Base-by-base conservation (phyloP, 2,888 invertebrate species). In the Stenotaenia linearis region DNA sequence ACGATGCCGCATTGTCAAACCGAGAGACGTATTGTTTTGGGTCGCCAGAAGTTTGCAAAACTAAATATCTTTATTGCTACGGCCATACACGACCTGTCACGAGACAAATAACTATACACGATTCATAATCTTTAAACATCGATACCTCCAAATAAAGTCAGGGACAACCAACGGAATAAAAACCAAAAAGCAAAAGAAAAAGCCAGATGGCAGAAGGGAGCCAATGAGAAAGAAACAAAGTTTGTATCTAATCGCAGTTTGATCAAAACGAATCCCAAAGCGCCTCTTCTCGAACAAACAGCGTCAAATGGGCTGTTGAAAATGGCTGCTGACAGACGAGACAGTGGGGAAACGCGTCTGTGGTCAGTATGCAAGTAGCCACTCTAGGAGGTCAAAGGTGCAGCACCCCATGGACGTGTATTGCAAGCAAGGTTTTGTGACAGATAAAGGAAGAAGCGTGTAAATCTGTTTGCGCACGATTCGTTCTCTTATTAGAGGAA, bases 301-400 rank as follows among this genome's bases (percentile, higher is more conserved):
- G 50, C 18, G 50, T n/a, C 50, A 50, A 69, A 69, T 69, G 69
- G 69, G 12, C 25, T 28, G 69, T 69, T 69, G 69, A 69, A 25
- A 69, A 69, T 69, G 15, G 69, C 15, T 25, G 69, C 28, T 69
- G 69, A 69, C 69, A 69, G 69, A 69, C 25, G 25, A 15, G 69
- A 69, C 25, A 28, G 28, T 25, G 28, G 69, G 15, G 3, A 12
- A 28, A 25, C n/a, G 2, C 15, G 69, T 28, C 28, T 28, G 69
- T 28, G 69, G 69, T 69, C 69, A 69, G 69, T 69, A 69, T 69
- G 69, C 69, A 69, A 69, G 69, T 69, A 69, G 69, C 69, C 28
- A 69, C 69, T 69, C 69, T 23, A 28, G 50, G 25, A 69, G 69
- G 69, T 69, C 25, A 69, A 23, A 69, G 69, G 25, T 69, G 50